Percentiles rank a stretch among this genome's conserved stretches.
phyloP scores from a whole-genome alignment of 2,888 invertebrate genomes.

The Megalurothrips usitatus region DNA sequence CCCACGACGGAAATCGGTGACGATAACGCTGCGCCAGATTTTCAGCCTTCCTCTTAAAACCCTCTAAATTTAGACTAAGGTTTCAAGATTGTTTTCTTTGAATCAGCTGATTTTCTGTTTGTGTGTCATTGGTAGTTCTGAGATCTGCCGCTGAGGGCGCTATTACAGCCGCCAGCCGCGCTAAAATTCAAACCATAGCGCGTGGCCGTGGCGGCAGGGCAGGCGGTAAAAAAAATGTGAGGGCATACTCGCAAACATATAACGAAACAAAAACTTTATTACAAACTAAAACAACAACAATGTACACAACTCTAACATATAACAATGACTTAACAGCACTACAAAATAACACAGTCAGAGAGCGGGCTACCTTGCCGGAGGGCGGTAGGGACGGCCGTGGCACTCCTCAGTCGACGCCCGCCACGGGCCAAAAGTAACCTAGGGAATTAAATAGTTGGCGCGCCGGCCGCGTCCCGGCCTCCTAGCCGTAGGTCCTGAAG shows the following conservation, averaged over 20 bases:
- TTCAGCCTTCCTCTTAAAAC: too few relatives aligned
- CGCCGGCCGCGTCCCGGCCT: background rate
- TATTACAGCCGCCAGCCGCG: background rate
- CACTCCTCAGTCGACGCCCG: background rate
- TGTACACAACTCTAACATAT: background rate
- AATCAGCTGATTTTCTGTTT: background rate
- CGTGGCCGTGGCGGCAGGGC: too few relatives aligned
- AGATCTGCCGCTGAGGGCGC: too few relatives aligned
- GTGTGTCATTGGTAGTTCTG: background rate
- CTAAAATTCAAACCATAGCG: background rate
- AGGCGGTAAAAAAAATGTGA: background rate
- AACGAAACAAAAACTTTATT: background rate
- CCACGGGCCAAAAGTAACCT: background rate
- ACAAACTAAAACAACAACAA: background rate
- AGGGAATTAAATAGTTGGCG: background rate
- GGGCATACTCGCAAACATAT: too few relatives aligned
- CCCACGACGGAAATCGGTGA: background rate
- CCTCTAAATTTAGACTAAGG: too few relatives aligned
- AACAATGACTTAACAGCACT: background rate
- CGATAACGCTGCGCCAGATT: too few relatives aligned
- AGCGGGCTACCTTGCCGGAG: background rate
- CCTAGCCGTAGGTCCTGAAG: constrained; percentile 15
- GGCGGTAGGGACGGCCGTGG: background rate
- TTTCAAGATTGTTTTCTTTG: too few relatives aligned
- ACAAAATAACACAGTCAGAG: constrained; percentile 6